Evolutionary conservation across 2,113 vertebrate species (phyloP), one percentile per base, ranked within the genome.

Genomic region (Myiagra hebetior): DNA sequence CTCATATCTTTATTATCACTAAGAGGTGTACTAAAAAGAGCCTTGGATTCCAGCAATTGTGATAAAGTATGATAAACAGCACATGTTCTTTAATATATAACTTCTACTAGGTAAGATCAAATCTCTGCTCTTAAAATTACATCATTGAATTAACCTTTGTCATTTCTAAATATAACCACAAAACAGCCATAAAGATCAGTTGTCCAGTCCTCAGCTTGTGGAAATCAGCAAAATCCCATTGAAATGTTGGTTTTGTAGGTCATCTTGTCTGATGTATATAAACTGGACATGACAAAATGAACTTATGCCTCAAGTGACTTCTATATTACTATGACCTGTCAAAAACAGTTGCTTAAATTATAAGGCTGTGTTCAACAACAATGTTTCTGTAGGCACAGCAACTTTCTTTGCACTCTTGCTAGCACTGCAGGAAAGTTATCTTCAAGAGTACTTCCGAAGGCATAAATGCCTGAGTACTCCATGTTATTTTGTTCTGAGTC

Each of bases 261-360:
- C 93, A 93, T 87, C 69, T 68, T 82, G 31, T 85, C 65, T 94
- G 62, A 89, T 81, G 24, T 68, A 37, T 65, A 68, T 56, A 62
- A 95, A 96, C 72, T 83, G 91, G 81, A 94, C 85, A 83, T 57
- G 67, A 65, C 53, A 85, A 96, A 95, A 95, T 77, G 53, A 87
- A 95, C 52, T 78, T 78, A 42, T 75, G 77, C 70, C 46, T 96
- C 70, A 87, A 85, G 81, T 94, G 74, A 90, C 74, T 83, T 82
- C 44, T 49, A 26, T 67, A 87, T 94, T 92, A 85, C 73, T 64
- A 64, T 82, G 73, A 30, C 53, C 81, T 87, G 87, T 82, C 89
- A 97, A 77, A 95, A 95, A 85, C 65, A 78, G 72, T 92, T 80
- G 59, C 67, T 77, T 91, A 41, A 86, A 77, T 20, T 78, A 37